These are phyloP conservation scores for Orchestia grillus DNA, from an alignment of 1,140 invertebrate species.

Conservation along the genomic window DNA sequence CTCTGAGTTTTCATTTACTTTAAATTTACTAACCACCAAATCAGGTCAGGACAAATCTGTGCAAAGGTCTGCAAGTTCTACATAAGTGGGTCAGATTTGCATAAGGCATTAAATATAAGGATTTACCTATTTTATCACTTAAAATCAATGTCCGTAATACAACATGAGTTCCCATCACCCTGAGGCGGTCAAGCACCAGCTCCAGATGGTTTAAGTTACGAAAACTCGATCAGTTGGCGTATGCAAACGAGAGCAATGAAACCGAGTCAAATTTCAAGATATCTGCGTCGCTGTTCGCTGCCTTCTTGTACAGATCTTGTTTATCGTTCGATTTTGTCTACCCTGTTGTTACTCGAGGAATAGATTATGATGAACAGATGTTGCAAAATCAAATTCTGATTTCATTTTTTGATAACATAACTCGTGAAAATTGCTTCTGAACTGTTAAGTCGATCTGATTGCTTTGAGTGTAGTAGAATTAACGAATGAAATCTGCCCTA, in stretches of 20 bases:
- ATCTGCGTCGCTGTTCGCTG: neutral
- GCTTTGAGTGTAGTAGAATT: neutral
- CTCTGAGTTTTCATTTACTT: neutral
- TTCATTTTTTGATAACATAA: neutral
- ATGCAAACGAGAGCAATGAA: neutral
- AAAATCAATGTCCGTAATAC: neutral
- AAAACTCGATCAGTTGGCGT: neutral
- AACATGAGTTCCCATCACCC: neutral
- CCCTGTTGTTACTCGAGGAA: neutral
- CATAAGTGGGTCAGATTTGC: neutral
- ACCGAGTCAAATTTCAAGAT: conserved; percentile 1
- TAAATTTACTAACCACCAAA: neutral
- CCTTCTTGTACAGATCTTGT: neutral
- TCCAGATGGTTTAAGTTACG: neutral
- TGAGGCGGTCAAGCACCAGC: neutral
- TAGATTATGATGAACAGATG: neutral
- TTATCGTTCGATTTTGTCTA: neutral
- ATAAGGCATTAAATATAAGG: neutral
- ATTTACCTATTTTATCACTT: neutral
- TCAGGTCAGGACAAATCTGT: neutral
- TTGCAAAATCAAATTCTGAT: neutral
- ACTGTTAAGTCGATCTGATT: neutral
- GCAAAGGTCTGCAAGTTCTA: neutral
- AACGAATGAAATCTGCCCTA: neutral
- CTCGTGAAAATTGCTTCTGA: neutral